Evolutionary conservation across 2,888 invertebrate genomes (phyloP), one percentile per base, ranked within the genome.

Genomic region (Melangyna quadrimaculata): DNA sequence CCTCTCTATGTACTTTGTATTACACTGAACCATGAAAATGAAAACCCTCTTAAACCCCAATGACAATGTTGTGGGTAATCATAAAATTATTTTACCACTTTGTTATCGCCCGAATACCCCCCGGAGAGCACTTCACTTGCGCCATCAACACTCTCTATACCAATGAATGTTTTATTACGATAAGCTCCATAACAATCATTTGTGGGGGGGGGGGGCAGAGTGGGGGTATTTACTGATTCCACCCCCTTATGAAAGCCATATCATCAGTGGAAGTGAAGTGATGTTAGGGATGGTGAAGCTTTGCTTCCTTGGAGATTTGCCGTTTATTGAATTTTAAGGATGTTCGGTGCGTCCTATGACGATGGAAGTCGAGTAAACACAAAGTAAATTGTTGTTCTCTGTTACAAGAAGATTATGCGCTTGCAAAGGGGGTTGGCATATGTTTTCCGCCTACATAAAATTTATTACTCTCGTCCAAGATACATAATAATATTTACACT

Each of bases 1-100:
- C 61, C 45, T 65, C 45, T 14, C 1, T n/a, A 6, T 10, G 10
- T 45, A 9, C 27, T 29, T 10, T 43, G 0, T 63, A 3, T 8
- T 1, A 9, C 10, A 1, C 6, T 10, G 5, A 7, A 37, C 43
- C 63, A 4, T 35, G 48, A 6, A 43, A 48, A 4, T 35, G 48
- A 6, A 43, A 48, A 51, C 57, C 65, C 57, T 35, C 51, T 12
- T 57, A 55, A 24, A 69, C 17, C 9, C 43, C 61, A 51, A 27
- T 72, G 86, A 86, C 81, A 86, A 78, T 78, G 77, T 86, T 86
- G 86, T 73, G 86, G 78, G 86, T 48, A 81, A 80, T 86, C 86
- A 86, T 86, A 86, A 86, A 86, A 86, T 81, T 73, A 86, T 81
- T 86, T 86, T 78, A 86, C 80, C 84, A 84, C 84, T 84, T 80